Percentiles rank a stretch among this genome's conserved stretches.
Conservation (phyloP, 1,140 invertebrate genomes). For the Aphis gossypii region DNA sequence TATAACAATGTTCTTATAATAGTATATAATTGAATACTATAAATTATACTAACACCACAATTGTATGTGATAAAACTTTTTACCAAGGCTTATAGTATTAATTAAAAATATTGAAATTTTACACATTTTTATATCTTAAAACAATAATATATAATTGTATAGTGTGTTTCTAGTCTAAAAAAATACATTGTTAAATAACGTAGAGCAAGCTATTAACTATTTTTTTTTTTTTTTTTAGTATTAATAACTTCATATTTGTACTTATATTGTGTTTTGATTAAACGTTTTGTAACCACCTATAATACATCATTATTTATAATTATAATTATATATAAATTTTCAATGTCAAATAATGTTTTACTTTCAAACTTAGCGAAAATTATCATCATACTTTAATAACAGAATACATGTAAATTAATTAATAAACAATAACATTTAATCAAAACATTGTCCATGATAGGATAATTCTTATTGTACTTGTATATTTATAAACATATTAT, state of each 20-base stretch:
- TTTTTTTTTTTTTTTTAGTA: constrained; percentile 6
- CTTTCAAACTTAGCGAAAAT: background rate
- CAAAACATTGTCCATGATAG: background rate
- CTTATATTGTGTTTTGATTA: constrained; percentile 11
- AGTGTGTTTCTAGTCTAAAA: constrained; percentile 46
- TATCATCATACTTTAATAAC: background rate
- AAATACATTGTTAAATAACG: background rate
- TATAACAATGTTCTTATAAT: background rate
- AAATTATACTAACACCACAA: constrained; percentile 30
- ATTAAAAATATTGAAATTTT: background rate
- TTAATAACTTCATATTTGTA: background rate
- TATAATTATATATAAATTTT: background rate
- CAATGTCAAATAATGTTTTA: background rate
- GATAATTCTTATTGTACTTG: background rate
- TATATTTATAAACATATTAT: background rate
- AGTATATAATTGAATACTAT: background rate
- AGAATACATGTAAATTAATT: background rate
- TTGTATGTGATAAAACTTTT: constrained; percentile 41
- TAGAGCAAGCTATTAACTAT: background rate
- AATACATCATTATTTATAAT: background rate
- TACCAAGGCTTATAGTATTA: constrained; percentile 41
- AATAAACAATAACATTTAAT: constrained; percentile 6
- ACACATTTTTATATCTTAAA: background rate
- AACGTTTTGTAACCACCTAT: background rate
- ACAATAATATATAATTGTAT: constrained; percentile 9